These are phyloP conservation scores for Embidobia sp. DNA, from an alignment of 2,888 invertebrate species.

Conservation along the genomic window DNA sequence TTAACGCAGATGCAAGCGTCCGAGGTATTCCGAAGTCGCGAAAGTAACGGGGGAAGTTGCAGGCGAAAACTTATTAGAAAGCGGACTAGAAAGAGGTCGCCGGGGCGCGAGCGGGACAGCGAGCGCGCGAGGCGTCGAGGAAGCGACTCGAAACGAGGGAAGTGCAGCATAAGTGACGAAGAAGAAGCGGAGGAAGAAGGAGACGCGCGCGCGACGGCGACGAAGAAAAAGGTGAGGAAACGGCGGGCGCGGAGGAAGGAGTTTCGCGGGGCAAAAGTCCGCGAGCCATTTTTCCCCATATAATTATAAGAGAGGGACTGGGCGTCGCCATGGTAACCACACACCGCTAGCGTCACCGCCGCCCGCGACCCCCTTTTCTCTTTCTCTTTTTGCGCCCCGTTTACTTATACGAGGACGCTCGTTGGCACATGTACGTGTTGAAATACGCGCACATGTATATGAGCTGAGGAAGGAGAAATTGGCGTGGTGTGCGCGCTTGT, in stretches of 20 bases:
- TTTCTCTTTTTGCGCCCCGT: conserved; percentile 75
- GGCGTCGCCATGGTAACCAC: conserved; percentile 80
- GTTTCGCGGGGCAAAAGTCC: conserved; percentile 79
- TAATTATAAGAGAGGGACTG: conserved; percentile 81
- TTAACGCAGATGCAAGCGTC: conserved; percentile 47
- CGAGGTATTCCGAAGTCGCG: conserved; percentile 51
- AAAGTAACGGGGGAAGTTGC: conserved; percentile 53
- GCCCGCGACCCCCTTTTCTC: conserved; percentile 64
- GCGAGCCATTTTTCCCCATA: conserved; percentile 81
- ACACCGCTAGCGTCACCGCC: conserved; percentile 71
- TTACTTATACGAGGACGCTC: conserved; percentile 79
- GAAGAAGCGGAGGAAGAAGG: conserved; percentile 53
- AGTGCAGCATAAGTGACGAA: conserved; percentile 59
- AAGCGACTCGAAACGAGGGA: conserved; percentile 60
- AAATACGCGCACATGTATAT: conserved; percentile 63
- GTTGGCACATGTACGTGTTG: conserved; percentile 72
- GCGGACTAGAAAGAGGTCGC: conserved; percentile 36
- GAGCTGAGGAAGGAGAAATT: conserved; percentile 41
- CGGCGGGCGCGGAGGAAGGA: conserved; percentile 47
- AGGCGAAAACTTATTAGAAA: conserved; percentile 56
- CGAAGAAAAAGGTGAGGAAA: conserved; percentile 41
- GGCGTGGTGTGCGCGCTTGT: conserved; percentile 65
- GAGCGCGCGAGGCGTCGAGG: conserved; percentile 65
- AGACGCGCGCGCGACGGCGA: conserved; percentile 40
- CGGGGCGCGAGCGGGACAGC: background rate